Percentiles rank a stretch among this genome's conserved stretches.
Conservation (phyloP, 2,888 invertebrate species). For the Hirtodrosophila alboralis region DNA sequence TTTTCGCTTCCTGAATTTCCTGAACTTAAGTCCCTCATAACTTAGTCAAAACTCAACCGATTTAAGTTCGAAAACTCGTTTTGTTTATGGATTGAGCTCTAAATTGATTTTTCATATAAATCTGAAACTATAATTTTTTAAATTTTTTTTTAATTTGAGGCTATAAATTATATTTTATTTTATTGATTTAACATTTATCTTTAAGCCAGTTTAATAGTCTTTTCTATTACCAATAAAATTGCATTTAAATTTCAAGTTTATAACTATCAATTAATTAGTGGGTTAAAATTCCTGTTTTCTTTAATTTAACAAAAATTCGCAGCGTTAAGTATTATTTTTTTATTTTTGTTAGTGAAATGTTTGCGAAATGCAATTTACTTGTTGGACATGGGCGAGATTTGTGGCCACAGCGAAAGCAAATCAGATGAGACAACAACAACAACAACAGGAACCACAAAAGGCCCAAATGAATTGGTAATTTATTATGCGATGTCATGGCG, state of each 20-base stretch:
- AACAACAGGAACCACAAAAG: slow-evolving; percentile 33
- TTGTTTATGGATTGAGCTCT: neutral
- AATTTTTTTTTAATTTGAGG: too few relatives aligned
- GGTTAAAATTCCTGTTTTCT: slow-evolving; percentile 3
- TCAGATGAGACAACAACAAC: slow-evolving; percentile 33
- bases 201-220: too few relatives aligned
- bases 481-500: slow-evolving; percentile 76
- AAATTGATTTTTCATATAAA: neutral
- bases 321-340: slow-evolving; percentile 6
- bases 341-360: slow-evolving; percentile 6
- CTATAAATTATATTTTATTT: too few relatives aligned
- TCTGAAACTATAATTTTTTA: too few relatives aligned
- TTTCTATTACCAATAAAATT: too few relatives aligned
- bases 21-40: too few relatives aligned
- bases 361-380: slow-evolving; percentile 58
- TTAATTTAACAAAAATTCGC: slow-evolving; percentile 5
- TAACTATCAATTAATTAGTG: slow-evolving; percentile 24
- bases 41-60: too few relatives aligned
- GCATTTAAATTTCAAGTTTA: too few relatives aligned
- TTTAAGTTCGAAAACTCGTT: too few relatives aligned
- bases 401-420: slow-evolving; percentile 52
- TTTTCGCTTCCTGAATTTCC: too few relatives aligned
- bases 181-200: neutral
- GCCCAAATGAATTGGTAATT: slow-evolving; percentile 76
- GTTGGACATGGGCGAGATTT: slow-evolving; percentile 46